phyloP scores from a whole-genome alignment of 2,888 invertebrate species.

The Phyllotreta cruciferae region DNA sequence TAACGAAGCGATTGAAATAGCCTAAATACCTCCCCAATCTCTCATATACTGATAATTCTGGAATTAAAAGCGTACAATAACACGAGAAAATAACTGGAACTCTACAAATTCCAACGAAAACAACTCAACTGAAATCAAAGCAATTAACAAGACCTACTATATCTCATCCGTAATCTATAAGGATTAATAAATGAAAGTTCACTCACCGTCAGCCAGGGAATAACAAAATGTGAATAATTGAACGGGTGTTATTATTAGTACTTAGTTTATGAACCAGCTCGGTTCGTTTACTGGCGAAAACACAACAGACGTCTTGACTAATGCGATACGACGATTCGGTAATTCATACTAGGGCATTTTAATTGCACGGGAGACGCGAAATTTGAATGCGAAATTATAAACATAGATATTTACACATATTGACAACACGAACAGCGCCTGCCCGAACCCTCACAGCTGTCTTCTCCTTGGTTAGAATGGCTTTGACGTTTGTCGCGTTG shows the following conservation, averaged over 20 bases:
- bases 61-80: too few relatives aligned
- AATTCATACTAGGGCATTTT: background rate
- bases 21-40: too few relatives aligned
- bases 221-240: constrained; percentile 5
- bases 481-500: background rate
- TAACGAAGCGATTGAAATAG: too few relatives aligned
- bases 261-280: constrained; percentile 35
- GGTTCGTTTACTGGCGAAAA: constrained; percentile 18
- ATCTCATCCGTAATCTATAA: too few relatives aligned
- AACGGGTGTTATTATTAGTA: constrained; percentile 12
- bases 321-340: background rate
- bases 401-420: constrained; percentile 44
- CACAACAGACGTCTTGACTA: constrained; percentile 18
- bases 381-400: constrained; percentile 39
- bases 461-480: constrained; percentile 1
- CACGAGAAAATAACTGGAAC: too few relatives aligned
- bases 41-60: too few relatives aligned
- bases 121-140: too few relatives aligned
- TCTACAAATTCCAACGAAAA: too few relatives aligned
- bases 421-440: constrained; percentile 49
- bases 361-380: constrained; percentile 23
- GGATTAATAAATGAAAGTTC: background rate
- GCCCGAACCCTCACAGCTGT: constrained; percentile 41
- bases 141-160: too few relatives aligned
- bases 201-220: constrained; percentile 13